phyloP scores from a whole-genome alignment of 2,797 vertebrate genomes.

The Poeciliopsis gracilis region DNA sequence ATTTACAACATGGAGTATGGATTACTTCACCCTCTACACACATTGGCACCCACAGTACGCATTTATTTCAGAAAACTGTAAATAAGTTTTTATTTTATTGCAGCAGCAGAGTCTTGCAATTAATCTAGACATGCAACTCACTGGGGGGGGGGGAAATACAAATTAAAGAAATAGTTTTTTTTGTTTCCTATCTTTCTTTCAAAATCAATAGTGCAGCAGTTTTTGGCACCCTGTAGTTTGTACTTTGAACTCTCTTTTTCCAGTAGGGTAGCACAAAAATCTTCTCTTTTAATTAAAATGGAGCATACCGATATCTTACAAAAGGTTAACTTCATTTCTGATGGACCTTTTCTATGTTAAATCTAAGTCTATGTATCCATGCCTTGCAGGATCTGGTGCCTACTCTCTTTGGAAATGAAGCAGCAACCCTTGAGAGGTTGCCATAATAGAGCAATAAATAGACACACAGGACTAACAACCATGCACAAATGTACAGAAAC shows the following conservation, averaged over 20 bases:
- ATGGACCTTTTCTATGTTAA: not conserved
- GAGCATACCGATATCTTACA: not conserved
- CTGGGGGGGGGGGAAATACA: not conserved
- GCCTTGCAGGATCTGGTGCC: not conserved
- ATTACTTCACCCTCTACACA: not conserved
- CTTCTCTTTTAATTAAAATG: not conserved
- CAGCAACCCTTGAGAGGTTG: not conserved
- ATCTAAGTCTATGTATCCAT: not conserved
- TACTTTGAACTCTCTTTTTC: not conserved
- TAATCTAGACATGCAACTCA: not conserved
- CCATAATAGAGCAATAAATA: not conserved
- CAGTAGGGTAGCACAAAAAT: not conserved
- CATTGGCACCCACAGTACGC: not conserved
- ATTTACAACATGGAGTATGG: not conserved
- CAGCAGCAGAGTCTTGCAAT: not conserved
- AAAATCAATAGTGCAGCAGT: not conserved
- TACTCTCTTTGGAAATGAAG: not conserved
- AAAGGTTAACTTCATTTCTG: not conserved
- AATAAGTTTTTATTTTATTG: not conserved
- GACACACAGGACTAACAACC: not conserved
- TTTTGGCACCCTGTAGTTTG: not conserved
- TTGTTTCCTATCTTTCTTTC: not conserved
- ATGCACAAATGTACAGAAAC: not conserved
- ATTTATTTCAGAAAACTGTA: not conserved
- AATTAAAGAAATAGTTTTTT: not conserved